Evolutionary conservation across 2,888 invertebrate genomes (phyloP).

Genomic region (Monoplex corrugatus): DNA sequence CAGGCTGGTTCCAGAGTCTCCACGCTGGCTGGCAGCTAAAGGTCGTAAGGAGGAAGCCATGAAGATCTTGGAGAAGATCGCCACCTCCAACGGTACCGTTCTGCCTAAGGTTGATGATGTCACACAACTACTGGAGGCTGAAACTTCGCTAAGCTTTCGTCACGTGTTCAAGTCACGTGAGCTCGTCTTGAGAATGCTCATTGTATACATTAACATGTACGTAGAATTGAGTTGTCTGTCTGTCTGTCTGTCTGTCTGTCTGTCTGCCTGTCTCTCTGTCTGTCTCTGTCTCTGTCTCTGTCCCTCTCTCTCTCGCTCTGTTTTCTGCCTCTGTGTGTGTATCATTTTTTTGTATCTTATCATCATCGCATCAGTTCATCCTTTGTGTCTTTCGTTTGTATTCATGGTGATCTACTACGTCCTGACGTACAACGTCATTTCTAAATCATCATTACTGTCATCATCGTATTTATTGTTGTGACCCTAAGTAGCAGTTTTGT

Average conservation of each 20-base stretch:
- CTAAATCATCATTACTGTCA: too few relatives aligned
- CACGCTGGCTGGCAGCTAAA: slow-evolving; percentile 36
- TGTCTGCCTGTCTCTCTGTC: background rate
- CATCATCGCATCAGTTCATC: too few relatives aligned
- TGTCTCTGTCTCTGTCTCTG: background rate
- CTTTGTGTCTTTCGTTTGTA: too few relatives aligned
- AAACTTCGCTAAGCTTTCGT: background rate
- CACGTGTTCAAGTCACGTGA: slow-evolving; percentile 38
- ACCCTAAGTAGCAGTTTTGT: too few relatives aligned
- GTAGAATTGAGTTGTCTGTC: background rate
- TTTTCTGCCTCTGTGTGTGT: background rate
- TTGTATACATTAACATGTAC: slow-evolving; percentile 33
- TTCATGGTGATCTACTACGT: too few relatives aligned
- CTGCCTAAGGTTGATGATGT: slow-evolving; percentile 22
- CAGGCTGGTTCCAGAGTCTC: slow-evolving; percentile 43
- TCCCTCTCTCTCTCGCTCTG: background rate
- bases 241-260: background rate
- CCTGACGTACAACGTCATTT: too few relatives aligned
- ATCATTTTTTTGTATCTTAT: background rate
- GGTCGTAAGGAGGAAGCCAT: slow-evolving; percentile 10
- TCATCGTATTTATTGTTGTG: too few relatives aligned
- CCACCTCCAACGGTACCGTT: slow-evolving; percentile 27
- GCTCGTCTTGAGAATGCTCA: slow-evolving; percentile 21
- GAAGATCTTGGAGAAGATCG: slow-evolving; percentile 35
- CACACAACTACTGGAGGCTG: slow-evolving; percentile 14